Evolutionary conservation across 2,797 vertebrate genomes (phyloP).

Genomic region (Percopsis omiscomaycus): DNA sequence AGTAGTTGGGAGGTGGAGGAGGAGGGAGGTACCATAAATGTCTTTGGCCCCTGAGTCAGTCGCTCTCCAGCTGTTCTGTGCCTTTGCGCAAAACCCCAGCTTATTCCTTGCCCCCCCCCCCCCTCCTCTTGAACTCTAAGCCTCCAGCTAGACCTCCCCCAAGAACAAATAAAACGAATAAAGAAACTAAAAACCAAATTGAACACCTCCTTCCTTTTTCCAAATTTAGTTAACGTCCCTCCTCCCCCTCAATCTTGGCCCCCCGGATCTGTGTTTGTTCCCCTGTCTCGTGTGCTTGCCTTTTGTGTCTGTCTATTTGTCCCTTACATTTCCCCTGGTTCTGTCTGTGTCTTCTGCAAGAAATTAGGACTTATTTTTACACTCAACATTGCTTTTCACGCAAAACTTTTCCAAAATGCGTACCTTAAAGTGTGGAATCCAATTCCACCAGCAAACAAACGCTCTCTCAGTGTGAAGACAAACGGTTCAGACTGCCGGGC

Average conservation of each 20-base stretch:
- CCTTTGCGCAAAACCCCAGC: background rate
- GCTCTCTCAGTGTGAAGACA: slow-evolving; percentile 47
- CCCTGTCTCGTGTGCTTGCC: slow-evolving; percentile 70
- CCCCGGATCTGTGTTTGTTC: slow-evolving; percentile 62
- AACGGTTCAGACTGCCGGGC: slow-evolving; percentile 62
- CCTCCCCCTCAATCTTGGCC: slow-evolving; percentile 39
- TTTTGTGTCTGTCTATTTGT: slow-evolving; percentile 77
- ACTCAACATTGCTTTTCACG: slow-evolving; percentile 66
- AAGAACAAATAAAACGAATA: slow-evolving; percentile 62
- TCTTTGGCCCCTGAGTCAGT: slow-evolving; percentile 38
- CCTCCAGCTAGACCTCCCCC: slow-evolving; percentile 43
- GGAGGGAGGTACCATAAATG: slow-evolving; percentile 63
- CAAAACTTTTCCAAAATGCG: slow-evolving; percentile 14
- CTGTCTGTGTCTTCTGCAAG: slow-evolving; percentile 76
- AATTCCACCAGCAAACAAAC: slow-evolving; percentile 25
- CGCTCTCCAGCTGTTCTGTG: background rate
- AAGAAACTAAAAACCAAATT: background rate
- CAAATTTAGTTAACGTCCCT: slow-evolving; percentile 42
- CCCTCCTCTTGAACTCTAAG: slow-evolving; percentile 54
- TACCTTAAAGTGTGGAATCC: background rate
- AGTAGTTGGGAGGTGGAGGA: slow-evolving; percentile 68
- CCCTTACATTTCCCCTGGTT: slow-evolving; percentile 52
- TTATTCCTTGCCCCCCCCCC: slow-evolving; percentile 31
- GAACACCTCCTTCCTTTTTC: background rate
- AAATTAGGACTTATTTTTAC: slow-evolving; percentile 63